phyloP scores from a whole-genome alignment of 2,113 vertebrate genomes.

The Oenanthe melanoleuca region DNA sequence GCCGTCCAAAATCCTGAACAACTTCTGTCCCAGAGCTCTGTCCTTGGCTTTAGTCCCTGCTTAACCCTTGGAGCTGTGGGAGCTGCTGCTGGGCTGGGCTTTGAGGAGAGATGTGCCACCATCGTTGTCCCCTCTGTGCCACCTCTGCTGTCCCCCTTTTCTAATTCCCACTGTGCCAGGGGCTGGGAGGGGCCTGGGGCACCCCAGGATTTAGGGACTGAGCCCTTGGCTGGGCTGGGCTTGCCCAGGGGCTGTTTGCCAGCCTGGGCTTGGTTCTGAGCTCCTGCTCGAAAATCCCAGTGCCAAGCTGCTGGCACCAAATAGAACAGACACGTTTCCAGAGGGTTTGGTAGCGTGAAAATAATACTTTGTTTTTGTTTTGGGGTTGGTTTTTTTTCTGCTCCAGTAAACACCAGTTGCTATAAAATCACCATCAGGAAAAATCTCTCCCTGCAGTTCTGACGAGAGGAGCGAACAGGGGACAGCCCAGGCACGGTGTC shows the following conservation, averaged over 20 bases:
- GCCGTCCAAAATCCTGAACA: accelerated
- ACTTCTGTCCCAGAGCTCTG: neutral
- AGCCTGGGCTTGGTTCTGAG: neutral
- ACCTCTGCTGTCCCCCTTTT: accelerated
- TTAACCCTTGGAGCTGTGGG: neutral
- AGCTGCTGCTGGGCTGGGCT: neutral
- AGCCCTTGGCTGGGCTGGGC: neutral
- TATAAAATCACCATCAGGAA: neutral
- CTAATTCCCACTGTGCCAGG: neutral
- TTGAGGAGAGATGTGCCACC: neutral
- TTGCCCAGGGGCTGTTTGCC: neutral
- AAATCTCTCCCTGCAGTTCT: neutral
- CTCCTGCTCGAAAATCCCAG: neutral
- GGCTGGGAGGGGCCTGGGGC: neutral
- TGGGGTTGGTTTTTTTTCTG: neutral
- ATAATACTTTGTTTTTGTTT: neutral
- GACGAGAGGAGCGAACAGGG: neutral
- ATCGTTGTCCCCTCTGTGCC: accelerated
- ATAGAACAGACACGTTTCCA: neutral
- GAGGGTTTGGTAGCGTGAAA: neutral
- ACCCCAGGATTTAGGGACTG: neutral
- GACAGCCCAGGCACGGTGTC: neutral
- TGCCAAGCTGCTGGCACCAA: neutral
- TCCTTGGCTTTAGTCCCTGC: neutral
- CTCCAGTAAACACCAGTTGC: neutral